Evolutionary conservation across 1,140 invertebrate species (phyloP).

Genomic region (Caenorhabditis latens): DNA sequence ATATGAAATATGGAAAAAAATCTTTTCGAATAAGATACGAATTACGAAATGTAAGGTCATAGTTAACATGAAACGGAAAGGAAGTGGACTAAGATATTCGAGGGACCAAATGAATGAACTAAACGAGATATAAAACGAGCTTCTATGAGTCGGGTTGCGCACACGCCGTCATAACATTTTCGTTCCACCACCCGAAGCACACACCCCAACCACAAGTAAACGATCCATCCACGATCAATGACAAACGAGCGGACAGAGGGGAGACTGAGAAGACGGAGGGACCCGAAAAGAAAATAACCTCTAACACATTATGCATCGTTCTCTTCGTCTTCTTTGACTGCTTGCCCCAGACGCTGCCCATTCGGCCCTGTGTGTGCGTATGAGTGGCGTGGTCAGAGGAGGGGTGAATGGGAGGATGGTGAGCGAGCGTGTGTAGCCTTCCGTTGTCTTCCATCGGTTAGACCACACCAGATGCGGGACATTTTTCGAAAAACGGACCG

Average conservation of each 20-base stretch:
- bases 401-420: slow-evolving; percentile 9
- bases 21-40: not conserved
- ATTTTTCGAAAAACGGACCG: slow-evolving; percentile 43
- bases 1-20: not conserved
- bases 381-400: slow-evolving; percentile 38
- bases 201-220: slow-evolving; percentile 39
- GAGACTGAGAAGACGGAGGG: not conserved
- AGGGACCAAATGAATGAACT: not conserved
- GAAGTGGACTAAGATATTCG: not conserved
- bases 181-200: not conserved
- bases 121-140: slow-evolving; percentile 24
- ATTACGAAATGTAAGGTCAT: not conserved
- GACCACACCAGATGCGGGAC: slow-evolving; percentile 38
- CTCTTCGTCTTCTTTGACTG: slow-evolving; percentile 43
- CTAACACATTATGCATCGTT: slow-evolving; percentile 54
- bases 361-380: slow-evolving; percentile 44
- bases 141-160: not conserved
- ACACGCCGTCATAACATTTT: slow-evolving; percentile 42
- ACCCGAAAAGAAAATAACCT: slow-evolving; percentile 54
- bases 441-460: not conserved
- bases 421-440: slow-evolving; percentile 10
- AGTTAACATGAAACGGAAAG: not conserved
- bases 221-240: slow-evolving; percentile 52
- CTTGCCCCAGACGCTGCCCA: slow-evolving; percentile 44
- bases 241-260: slow-evolving; percentile 41